Evolutionary conservation across 1,140 invertebrate genomes (phyloP).

Genomic region (Coenobita brevimanus): DNA sequence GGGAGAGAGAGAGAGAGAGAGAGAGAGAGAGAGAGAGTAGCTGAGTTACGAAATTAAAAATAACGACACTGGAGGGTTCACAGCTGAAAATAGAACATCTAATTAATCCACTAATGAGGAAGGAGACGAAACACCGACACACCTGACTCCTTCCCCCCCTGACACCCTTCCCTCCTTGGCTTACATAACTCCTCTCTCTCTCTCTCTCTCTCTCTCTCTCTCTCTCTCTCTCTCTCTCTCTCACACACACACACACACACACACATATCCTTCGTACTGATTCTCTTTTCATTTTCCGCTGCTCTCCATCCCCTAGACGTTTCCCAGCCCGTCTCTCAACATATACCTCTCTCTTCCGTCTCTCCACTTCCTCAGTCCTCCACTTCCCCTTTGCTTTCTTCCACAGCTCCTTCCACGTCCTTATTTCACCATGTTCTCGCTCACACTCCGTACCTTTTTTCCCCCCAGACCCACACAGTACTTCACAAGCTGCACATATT

Average conservation of each 20-base stretch:
- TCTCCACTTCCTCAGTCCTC: background rate
- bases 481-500: background rate
- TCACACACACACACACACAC: background rate
- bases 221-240: too few species aligned
- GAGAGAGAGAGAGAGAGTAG: background rate
- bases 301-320: background rate
- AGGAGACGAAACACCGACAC: background rate
- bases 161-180: background rate
- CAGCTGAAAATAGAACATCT: background rate
- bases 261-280: too few species aligned
- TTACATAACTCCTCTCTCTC: too few species aligned
- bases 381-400: constrained; percentile 2
- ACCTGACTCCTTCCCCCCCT: background rate
- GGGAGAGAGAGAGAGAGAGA: background rate
- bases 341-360: background rate
- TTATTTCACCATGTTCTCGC: too few species aligned
- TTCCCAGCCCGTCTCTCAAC: background rate
- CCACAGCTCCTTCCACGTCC: background rate
- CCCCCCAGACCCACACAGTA: background rate
- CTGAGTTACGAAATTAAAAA: background rate
- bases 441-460: too few species aligned
- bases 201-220: background rate
- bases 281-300: background rate
- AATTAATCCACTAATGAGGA: background rate
- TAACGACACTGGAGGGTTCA: background rate